These are phyloP conservation scores for Beaufortia kweichowensis DNA, from an alignment of 2,113 vertebrate genomes.

Conservation along the genomic window DNA sequence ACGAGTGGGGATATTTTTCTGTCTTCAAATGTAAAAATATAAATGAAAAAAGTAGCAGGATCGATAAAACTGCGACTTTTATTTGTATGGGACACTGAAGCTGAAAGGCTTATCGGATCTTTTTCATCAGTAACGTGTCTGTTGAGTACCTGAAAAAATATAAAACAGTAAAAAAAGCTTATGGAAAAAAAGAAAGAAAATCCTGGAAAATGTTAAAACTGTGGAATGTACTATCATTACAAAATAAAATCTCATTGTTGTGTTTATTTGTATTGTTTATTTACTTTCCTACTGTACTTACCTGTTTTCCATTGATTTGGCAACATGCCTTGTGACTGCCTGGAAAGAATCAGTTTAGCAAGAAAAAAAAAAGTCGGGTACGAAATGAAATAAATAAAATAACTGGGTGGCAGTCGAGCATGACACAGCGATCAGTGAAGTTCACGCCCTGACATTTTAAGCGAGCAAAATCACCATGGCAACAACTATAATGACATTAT, in stretches of 20 bases:
- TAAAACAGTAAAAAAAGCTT: slow-evolving; percentile 26
- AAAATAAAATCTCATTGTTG: slow-evolving; percentile 72
- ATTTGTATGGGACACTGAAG: slow-evolving; percentile 56
- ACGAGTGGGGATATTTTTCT: slow-evolving; percentile 28
- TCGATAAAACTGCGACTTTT: slow-evolving; percentile 62
- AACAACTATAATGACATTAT: slow-evolving; percentile 10
- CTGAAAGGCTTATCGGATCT: slow-evolving; percentile 56
- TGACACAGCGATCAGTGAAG: slow-evolving; percentile 12
- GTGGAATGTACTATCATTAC: slow-evolving; percentile 74
- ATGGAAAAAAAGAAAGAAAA: slow-evolving; percentile 52
- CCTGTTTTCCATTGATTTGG: not conserved
- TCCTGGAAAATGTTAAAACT: slow-evolving; percentile 69
- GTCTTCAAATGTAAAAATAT: slow-evolving; percentile 23
- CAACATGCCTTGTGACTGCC: not conserved
- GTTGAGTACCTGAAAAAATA: slow-evolving; percentile 63
- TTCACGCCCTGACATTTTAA: slow-evolving; percentile 17
- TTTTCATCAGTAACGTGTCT: slow-evolving; percentile 72
- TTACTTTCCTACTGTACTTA: slow-evolving; percentile 23
- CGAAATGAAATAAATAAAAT: not conserved
- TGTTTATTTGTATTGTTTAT: slow-evolving; percentile 63
- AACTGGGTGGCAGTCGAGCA: not conserved
- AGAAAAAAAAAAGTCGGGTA: not conserved
- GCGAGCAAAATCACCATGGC: slow-evolving; percentile 5
- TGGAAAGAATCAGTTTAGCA: not conserved
- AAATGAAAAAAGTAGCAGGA: slow-evolving; percentile 52